Base-by-base conservation (phyloP, 2,888 invertebrate species). In the Colostygia pectinataria region DNA sequence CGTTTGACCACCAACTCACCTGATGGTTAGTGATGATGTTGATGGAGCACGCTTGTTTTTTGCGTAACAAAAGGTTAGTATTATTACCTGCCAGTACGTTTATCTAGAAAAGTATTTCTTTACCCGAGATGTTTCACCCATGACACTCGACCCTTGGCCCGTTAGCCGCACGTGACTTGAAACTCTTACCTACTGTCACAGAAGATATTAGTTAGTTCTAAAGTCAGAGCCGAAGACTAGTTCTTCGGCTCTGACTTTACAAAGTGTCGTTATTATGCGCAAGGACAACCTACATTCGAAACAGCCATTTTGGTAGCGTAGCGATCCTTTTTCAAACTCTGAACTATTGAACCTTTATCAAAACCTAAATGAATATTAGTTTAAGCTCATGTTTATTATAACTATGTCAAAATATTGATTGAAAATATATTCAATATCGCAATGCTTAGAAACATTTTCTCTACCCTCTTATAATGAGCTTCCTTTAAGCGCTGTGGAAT, bases 401-500 rank as follows among this genome's bases (percentile, higher is more conserved):
- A n/a, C 4, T n/a, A 1, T 4, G 4, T 15, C 32, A 13, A 13
- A 23, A 34, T 23, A 23, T 34, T 20, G 10, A 12, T 34, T 8
- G 1, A 34, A 43, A 23, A 27, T 32, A 4, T 15, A 4, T 28
- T 14, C 28, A 39, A 45, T 37, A 32, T 41, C n/a, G n/a, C n/a
- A n/a, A n/a, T n/a, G n/a, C n/a, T 45, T 33, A 4, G 20, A 8
- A 29, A 33, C 33, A 41, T 38, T 23, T 31, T 32, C 32, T 36
- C 46, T 46, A 43, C 59, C 54, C 56, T 49, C 39, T 31, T 45
- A 32, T 52, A 47, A 27, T 49, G 49, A 49, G 51, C 48, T 39
- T 46, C 38, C 34, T 49, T 45, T 29, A 42, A 41, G 36, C 40
- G 51, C 27, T 41, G 58, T 59, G 59, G 51, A 59, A 38, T 59